phyloP scores from a whole-genome alignment of 2,113 vertebrate species.

The Heterotilapia buettikoferi region DNA sequence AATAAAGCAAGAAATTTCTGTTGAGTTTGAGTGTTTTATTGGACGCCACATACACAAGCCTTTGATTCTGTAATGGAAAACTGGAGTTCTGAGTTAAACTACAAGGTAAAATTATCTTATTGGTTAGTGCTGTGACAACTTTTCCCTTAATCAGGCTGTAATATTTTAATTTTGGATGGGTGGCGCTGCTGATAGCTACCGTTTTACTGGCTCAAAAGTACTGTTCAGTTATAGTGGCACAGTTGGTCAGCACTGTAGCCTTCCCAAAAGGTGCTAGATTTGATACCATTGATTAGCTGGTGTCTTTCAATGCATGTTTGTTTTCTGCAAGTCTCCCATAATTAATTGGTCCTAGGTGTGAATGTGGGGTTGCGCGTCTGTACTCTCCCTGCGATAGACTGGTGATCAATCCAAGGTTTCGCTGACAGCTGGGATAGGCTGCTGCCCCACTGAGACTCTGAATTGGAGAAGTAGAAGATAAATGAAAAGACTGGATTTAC shows the following conservation, averaged over 20 bases:
- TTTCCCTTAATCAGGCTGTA: not conserved
- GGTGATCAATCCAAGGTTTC: not conserved
- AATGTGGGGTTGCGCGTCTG: not conserved
- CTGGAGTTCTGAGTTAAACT: not conserved
- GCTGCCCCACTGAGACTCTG: not conserved
- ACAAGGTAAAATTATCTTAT: not conserved
- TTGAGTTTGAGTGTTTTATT: not conserved
- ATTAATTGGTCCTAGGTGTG: not conserved
- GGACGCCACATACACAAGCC: not conserved
- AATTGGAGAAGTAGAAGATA: not conserved
- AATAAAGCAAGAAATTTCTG: constrained; percentile 61
- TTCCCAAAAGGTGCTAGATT: not conserved
- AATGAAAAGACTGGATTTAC: not conserved
- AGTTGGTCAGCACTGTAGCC: not conserved
- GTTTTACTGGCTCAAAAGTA: not conserved
- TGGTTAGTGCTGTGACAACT: not conserved
- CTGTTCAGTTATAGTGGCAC: not conserved
- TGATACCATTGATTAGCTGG: not conserved
- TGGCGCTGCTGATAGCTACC: rapidly evolving
- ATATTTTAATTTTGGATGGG: not conserved
- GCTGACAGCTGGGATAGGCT: not conserved
- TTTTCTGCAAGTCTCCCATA: not conserved
- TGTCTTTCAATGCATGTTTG: too few relatives aligned
- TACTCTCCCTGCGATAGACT: not conserved
- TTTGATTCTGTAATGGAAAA: not conserved